These are phyloP conservation scores for Dinocampus coccinellae DNA, from an alignment of 2,888 invertebrate genomes.

Conservation along the genomic window DNA sequence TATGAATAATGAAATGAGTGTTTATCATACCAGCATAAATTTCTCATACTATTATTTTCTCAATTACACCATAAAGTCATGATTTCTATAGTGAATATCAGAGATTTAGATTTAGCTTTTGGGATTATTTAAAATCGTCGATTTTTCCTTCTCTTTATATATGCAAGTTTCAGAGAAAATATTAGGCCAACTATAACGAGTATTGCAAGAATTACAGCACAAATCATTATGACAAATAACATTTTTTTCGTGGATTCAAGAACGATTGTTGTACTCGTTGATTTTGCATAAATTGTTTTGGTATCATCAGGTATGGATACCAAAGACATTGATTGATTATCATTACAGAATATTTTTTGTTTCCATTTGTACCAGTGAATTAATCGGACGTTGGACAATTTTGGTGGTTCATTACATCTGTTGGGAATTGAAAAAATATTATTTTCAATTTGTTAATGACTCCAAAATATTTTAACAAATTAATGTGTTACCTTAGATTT, in stretches of 20 bases:
- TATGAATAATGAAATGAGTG: neutral
- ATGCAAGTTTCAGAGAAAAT: slow-evolving; percentile 48
- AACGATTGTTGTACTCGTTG: slow-evolving; percentile 14
- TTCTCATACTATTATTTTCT: neutral
- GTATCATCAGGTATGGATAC: slow-evolving; percentile 36
- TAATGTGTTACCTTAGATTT: slow-evolving; percentile 71
- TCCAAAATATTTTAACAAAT: neutral
- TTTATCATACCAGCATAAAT: neutral
- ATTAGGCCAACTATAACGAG: slow-evolving; percentile 56
- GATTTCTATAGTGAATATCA: neutral
- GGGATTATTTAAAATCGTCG: slow-evolving; percentile 54
- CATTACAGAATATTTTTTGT: slow-evolving; percentile 70
- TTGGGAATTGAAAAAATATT: slow-evolving; percentile 15
- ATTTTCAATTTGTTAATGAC: neutral
- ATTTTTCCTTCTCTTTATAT: slow-evolving; percentile 30
- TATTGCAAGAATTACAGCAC: slow-evolving; percentile 49
- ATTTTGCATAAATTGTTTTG: slow-evolving; percentile 42
- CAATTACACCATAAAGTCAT: neutral
- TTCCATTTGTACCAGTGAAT: slow-evolving; percentile 76
- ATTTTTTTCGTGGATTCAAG: slow-evolving; percentile 52
- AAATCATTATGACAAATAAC: slow-evolving; percentile 49
- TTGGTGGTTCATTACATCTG: slow-evolving; percentile 72
- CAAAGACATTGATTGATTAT: slow-evolving; percentile 45
- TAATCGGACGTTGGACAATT: slow-evolving; percentile 70
- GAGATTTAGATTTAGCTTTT: neutral